Percentiles rank a stretch among this genome's conserved stretches.
Conservation (phyloP, 2,888 invertebrate genomes). For the Diploptera punctata region DNA sequence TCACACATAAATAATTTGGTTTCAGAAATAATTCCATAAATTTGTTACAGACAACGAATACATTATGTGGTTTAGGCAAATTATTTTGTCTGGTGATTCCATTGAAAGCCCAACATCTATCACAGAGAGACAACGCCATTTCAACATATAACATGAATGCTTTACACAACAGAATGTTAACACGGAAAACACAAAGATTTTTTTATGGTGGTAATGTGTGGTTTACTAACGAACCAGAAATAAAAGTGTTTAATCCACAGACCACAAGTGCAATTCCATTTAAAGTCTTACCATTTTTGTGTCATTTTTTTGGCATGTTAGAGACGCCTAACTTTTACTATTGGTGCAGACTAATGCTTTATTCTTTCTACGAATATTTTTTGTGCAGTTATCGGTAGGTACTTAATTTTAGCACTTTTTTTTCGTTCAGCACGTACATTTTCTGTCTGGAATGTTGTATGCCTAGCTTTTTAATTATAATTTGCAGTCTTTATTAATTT, state of each 20-base stretch:
- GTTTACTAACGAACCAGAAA: too few relatives aligned
- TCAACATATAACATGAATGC: not conserved
- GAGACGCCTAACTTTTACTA: not conserved
- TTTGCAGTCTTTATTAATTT: constrained; percentile 35
- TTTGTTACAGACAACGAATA: constrained; percentile 1
- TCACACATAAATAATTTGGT: not conserved
- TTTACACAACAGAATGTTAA: not conserved
- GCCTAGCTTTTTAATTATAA: constrained; percentile 20
- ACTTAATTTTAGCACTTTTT: too few relatives aligned
- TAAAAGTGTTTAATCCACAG: not conserved
- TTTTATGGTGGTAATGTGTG: too few relatives aligned
- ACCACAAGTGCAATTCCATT: not conserved
- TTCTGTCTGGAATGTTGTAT: not conserved
- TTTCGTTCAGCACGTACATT: too few relatives aligned
- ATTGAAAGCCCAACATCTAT: constrained; percentile 14
- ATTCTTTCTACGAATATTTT: not conserved
- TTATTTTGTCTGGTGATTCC: not conserved
- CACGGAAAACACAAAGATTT: not conserved
- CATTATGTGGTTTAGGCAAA: constrained; percentile 6
- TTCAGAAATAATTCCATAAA: not conserved
- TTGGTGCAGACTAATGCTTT: not conserved
- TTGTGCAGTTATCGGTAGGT: too few relatives aligned
- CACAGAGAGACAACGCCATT: not conserved
- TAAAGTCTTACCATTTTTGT: not conserved
- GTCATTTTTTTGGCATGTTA: not conserved